A percentile compares a stretch with the other conserved stretches of the same genome.
phyloP scores from a whole-genome alignment of 1,140 invertebrate genomes.

The Harpegnathos saltator region DNA sequence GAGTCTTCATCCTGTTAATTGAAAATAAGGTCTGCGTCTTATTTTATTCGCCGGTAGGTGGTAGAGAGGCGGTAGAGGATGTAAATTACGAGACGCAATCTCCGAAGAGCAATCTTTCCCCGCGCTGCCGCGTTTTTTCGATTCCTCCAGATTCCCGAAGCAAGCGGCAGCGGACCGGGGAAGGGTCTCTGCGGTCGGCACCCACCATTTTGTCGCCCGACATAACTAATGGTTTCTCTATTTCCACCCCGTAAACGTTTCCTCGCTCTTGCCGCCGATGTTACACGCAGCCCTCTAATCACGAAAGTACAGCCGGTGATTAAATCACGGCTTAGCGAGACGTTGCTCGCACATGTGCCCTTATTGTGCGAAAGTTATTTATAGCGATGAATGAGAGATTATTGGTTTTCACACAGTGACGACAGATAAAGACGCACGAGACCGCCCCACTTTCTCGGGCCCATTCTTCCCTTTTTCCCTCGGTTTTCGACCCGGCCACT shows the following conservation, averaged over 20 bases:
- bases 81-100: slow-evolving; percentile 55
- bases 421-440: neutral
- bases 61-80: neutral
- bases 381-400: neutral
- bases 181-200: slow-evolving; percentile 13
- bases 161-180: neutral
- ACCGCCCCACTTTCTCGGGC: neutral
- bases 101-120: slow-evolving; percentile 50
- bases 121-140: slow-evolving; percentile 33
- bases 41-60: too few relatives aligned
- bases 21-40: too few relatives aligned
- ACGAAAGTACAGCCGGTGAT: slow-evolving; percentile 40
- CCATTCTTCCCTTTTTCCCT: too few relatives aligned
- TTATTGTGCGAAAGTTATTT: neutral
- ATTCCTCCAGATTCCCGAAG: slow-evolving; percentile 22
- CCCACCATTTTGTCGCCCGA: slow-evolving; percentile 46
- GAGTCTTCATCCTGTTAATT: too few relatives aligned
- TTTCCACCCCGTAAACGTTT: slow-evolving; percentile 10
- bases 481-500: too few relatives aligned
- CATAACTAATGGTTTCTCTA: slow-evolving; percentile 57
- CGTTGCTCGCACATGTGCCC: neutral
- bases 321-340: slow-evolving; percentile 24
- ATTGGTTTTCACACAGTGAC: neutral
- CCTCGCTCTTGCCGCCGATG: neutral
- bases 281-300: slow-evolving; percentile 34